phyloP scores from a whole-genome alignment of 2,113 vertebrate species.

The Phrynocephalus versicolor region DNA sequence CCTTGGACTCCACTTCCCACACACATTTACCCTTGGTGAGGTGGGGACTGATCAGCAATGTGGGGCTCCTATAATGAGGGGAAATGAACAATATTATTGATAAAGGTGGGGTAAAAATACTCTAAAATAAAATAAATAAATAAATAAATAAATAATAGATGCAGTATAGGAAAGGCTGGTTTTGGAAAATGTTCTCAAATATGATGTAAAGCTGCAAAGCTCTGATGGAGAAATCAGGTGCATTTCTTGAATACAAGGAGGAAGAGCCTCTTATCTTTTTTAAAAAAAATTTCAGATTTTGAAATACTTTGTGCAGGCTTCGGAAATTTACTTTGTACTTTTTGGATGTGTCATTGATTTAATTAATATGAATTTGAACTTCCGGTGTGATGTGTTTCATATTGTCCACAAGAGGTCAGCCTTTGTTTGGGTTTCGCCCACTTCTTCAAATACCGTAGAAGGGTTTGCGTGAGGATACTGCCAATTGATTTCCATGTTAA shows the following conservation, averaged over 20 bases:
- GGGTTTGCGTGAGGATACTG: neutral
- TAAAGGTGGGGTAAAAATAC: too few relatives aligned
- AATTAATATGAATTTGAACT: neutral
- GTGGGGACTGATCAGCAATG: neutral
- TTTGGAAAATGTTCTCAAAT: neutral
- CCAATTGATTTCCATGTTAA: neutral
- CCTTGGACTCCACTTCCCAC: neutral
- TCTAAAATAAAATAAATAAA: too few relatives aligned
- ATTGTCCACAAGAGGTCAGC: constrained; percentile 25
- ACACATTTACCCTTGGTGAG: neutral
- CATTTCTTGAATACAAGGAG: neutral
- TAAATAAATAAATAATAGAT: too few relatives aligned
- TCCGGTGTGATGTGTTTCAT: neutral
- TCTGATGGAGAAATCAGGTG: neutral
- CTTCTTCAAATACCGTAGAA: neutral
- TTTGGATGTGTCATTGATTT: neutral
- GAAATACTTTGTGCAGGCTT: neutral
- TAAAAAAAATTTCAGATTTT: neutral
- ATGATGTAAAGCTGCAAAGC: neutral
- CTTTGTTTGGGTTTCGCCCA: neutral
- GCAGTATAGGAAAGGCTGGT: neutral
- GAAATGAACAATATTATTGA: too few relatives aligned
- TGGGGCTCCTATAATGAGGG: too few relatives aligned
- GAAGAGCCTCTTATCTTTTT: neutral
- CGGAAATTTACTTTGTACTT: neutral